Evolutionary conservation across 2,888 invertebrate genomes (phyloP).

Genomic region (Tachina lurida): DNA sequence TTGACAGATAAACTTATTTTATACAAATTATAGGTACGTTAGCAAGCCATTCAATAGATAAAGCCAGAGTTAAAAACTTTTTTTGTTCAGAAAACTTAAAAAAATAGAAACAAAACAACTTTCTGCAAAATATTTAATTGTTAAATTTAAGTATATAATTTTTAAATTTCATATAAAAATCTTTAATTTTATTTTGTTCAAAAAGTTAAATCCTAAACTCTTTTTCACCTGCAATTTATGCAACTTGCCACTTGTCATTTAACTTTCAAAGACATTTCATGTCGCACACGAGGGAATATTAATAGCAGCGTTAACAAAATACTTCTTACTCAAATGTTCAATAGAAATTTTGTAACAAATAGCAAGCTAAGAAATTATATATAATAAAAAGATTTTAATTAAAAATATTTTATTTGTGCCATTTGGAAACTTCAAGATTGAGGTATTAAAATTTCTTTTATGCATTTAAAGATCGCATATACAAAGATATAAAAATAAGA

Average conservation of each 20-base stretch:
- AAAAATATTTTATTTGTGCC: neutral
- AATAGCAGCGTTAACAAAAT: neutral
- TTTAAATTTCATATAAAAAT: too few relatives aligned
- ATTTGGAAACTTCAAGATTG: too few relatives aligned
- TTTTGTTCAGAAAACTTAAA: too few relatives aligned
- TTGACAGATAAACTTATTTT: neutral
- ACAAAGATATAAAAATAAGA: too few relatives aligned
- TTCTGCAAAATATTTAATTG: too few relatives aligned
- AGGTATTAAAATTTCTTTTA: too few relatives aligned
- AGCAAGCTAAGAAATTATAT: neutral
- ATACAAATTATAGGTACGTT: neutral
- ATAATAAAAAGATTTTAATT: neutral
- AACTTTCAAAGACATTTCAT: slow-evolving; percentile 61
- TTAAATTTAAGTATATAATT: too few relatives aligned
- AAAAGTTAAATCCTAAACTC: slow-evolving; percentile 15
- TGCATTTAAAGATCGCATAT: too few relatives aligned
- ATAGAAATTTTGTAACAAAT: neutral
- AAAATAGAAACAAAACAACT: too few relatives aligned
- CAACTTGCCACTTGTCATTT: slow-evolving; percentile 33
- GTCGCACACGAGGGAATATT: neutral
- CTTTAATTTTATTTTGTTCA: neutral
- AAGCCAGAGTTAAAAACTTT: too few relatives aligned
- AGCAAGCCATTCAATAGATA: too few relatives aligned
- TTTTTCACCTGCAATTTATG: slow-evolving; percentile 43
- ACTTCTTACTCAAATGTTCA: neutral